phyloP scores from a whole-genome alignment of 2,888 invertebrate genomes.

The Pherbina coryleti region DNA sequence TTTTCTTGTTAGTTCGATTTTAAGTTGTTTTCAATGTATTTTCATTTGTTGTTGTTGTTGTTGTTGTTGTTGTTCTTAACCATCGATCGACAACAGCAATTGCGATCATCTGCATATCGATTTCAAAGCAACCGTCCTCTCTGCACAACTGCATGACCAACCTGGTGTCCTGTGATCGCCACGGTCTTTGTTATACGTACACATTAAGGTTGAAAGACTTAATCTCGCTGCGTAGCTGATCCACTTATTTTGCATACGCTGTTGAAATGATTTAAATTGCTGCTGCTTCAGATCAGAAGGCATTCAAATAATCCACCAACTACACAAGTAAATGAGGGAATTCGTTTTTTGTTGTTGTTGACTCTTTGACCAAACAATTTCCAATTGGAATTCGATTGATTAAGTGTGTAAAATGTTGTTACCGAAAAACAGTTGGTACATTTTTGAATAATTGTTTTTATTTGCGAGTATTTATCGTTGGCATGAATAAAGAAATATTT shows the following conservation, averaged over 20 bases:
- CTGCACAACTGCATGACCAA: constrained; percentile 37
- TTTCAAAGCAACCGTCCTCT: constrained; percentile 55
- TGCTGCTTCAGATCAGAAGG: not conserved
- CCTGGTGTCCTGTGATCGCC: not conserved
- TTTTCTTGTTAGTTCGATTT: constrained; percentile 18
- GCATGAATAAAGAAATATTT: constrained; percentile 7
- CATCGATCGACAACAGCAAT: constrained; percentile 26
- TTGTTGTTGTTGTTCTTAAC: not conserved
- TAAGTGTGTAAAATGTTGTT: constrained; percentile 51
- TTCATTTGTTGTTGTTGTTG: not conserved
- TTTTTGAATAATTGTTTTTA: constrained; percentile 34
- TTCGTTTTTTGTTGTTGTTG: constrained; percentile 20
- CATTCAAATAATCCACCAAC: not conserved
- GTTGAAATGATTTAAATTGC: constrained; percentile 36
- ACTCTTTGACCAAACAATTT: constrained; percentile 37
- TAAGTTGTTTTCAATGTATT: not conserved
- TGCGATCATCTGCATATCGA: constrained; percentile 49
- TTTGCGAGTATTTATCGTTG: constrained; percentile 1
- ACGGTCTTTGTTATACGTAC: not conserved
- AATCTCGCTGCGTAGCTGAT: not conserved
- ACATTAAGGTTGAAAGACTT: not conserved
- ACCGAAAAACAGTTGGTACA: constrained; percentile 31
- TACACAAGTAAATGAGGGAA: not conserved
- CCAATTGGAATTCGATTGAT: constrained; percentile 52
- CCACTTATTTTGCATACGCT: constrained; percentile 35